phyloP scores from a whole-genome alignment of 2,113 vertebrate species.

The Litocranius walleri region DNA sequence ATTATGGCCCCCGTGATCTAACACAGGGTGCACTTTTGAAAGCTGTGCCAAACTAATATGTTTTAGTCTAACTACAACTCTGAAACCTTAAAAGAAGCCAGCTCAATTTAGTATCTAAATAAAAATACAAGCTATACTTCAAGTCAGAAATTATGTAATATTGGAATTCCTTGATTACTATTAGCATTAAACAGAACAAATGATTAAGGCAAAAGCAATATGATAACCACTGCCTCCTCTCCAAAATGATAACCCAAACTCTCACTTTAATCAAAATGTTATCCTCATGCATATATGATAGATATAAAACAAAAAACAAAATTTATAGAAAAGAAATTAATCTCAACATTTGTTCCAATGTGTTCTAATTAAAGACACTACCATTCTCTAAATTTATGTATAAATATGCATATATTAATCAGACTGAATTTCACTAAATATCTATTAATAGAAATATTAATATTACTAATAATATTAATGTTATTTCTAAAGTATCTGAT shows the following conservation, averaged over 20 bases:
- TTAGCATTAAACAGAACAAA: slow-evolving; percentile 17
- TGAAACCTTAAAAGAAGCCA: slow-evolving; percentile 8
- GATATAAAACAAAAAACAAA: not conserved
- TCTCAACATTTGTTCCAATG: slow-evolving; percentile 8
- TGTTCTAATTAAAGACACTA: not conserved
- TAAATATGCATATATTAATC: not conserved
- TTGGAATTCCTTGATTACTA: not conserved
- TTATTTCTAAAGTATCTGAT: not conserved
- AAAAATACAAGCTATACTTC: slow-evolving; percentile 28
- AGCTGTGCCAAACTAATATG: slow-evolving; percentile 47
- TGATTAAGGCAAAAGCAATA: not conserved
- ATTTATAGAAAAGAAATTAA: not conserved
- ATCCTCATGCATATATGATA: not conserved
- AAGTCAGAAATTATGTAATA: not conserved
- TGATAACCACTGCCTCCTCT: not conserved
- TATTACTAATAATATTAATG: not conserved
- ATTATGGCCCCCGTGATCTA: slow-evolving; percentile 58
- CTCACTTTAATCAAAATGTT: slow-evolving; percentile 12
- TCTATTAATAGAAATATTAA: not conserved
- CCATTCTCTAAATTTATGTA: not conserved
- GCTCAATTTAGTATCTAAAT: slow-evolving; percentile 22
- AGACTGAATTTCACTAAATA: not conserved
- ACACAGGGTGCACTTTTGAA: slow-evolving; percentile 46
- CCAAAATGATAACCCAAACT: not conserved
- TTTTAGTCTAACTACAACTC: slow-evolving; percentile 34